Conservation (phyloP, 2,113 vertebrate species). For the Oncorhynchus nerka region DNA sequence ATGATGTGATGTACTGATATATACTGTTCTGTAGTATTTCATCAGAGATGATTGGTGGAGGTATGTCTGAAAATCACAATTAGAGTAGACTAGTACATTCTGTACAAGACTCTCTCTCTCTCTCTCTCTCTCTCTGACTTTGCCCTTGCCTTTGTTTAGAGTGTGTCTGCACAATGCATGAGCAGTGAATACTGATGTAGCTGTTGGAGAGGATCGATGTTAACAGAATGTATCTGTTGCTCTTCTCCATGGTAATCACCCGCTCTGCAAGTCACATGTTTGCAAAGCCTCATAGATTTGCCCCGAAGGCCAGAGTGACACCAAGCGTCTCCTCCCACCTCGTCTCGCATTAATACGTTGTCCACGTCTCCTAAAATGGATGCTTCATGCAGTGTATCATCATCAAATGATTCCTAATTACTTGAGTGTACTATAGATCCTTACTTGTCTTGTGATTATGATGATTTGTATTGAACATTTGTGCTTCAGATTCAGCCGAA, state of each 20-base stretch:
- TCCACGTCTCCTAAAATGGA: neutral
- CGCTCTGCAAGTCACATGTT: neutral
- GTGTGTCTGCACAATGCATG: neutral
- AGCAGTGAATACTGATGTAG: constrained; percentile 3
- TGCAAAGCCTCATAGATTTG: neutral
- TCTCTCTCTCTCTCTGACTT: no score
- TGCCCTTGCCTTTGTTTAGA: no score
- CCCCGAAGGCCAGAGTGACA: neutral
- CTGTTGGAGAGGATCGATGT: neutral
- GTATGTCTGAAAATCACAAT: no score
- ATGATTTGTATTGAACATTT: neutral
- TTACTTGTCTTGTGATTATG: neutral
- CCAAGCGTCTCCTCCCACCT: neutral
- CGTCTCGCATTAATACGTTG: neutral
- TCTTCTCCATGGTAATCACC: constrained; percentile 20
- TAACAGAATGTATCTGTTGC: constrained; percentile 15
- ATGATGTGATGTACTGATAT: no score
- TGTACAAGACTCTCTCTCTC: no score
- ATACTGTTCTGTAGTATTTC: no score
- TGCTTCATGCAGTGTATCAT: neutral
- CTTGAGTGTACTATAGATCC: neutral
- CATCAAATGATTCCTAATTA: neutral
- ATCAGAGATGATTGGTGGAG: no score
- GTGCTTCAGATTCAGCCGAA: neutral
- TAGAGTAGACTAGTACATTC: no score